A percentile compares a stretch with the other conserved stretches of the same genome.
Conservation (phyloP, 2,888 invertebrate species). For the Theristus sp. region DNA sequence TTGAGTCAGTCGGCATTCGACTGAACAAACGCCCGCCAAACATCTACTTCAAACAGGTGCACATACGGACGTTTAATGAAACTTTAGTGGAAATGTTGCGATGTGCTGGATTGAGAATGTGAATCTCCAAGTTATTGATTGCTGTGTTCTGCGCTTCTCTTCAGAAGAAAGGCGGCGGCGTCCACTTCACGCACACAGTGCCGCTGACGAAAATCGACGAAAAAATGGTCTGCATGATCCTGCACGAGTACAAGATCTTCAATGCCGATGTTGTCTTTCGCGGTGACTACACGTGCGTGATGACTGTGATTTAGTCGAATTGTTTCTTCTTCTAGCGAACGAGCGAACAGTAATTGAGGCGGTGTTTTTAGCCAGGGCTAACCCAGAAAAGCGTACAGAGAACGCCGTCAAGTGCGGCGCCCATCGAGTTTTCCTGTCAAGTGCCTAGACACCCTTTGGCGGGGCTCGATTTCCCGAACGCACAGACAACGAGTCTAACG, state of each 20-base stretch:
- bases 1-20: conserved; percentile 91
- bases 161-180: conserved; percentile 62
- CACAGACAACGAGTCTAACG: no score
- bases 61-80: not conserved
- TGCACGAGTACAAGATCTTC: conserved; percentile 79
- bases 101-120: no score
- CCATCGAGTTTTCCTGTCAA: no score
- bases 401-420: no score
- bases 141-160: not conserved
- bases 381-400: no score
- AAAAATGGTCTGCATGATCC: conserved; percentile 87
- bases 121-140: not conserved
- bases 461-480: no score
- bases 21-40: conserved; percentile 86
- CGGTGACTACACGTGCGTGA: conserved; percentile 66
- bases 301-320: no score
- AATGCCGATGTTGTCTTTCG: conserved; percentile 60
- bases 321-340: no score
- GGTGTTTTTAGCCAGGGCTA: no score
- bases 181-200: conserved; percentile 90
- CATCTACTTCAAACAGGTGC: conserved; percentile 77
- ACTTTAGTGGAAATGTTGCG: no score
- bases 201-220: conserved; percentile 78
- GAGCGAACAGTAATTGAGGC: no score
- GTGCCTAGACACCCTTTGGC: no score